A percentile compares a stretch with the other conserved stretches of the same genome.
These are phyloP conservation scores for Nothoprocta perdicaria DNA, from an alignment of 2,113 vertebrate species.

Conservation along the genomic window DNA sequence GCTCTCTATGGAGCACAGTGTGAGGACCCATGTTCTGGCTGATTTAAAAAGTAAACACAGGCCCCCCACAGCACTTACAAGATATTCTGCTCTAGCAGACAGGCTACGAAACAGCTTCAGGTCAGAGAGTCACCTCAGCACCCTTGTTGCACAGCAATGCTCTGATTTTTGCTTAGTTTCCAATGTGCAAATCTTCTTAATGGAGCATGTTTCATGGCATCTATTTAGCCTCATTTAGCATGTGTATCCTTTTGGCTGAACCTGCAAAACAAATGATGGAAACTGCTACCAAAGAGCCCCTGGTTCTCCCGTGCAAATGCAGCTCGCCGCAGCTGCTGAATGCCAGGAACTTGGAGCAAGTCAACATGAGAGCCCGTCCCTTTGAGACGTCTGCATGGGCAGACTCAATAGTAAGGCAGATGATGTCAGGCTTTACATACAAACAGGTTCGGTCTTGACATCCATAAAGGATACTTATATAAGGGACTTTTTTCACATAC, in stretches of 20 bases:
- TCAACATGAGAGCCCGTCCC: background rate
- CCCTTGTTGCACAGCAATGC: background rate
- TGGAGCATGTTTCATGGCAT: background rate
- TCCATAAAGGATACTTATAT: background rate
- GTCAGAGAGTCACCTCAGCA: conserved; percentile 31
- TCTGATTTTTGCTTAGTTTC: background rate
- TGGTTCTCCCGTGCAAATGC: background rate
- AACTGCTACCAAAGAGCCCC: background rate
- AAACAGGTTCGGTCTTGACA: background rate
- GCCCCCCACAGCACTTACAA: background rate
- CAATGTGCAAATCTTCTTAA: background rate
- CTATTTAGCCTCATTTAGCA: background rate
- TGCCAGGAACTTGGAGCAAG: accelerated
- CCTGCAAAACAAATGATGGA: background rate
- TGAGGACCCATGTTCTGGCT: background rate
- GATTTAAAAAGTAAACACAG: conserved; percentile 41
- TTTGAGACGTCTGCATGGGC: background rate
- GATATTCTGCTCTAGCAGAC: conserved; percentile 1
- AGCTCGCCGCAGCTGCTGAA: background rate
- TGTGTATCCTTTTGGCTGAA: background rate
- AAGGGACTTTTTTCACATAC: background rate
- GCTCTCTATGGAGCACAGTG: background rate
- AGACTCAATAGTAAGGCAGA: background rate
- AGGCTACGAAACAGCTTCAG: conserved; percentile 30
- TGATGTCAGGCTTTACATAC: background rate